A percentile compares a stretch with the other conserved stretches of the same genome.
phyloP scores from a whole-genome alignment of 1,140 invertebrate genomes.

The Anoplophora glabripennis region DNA sequence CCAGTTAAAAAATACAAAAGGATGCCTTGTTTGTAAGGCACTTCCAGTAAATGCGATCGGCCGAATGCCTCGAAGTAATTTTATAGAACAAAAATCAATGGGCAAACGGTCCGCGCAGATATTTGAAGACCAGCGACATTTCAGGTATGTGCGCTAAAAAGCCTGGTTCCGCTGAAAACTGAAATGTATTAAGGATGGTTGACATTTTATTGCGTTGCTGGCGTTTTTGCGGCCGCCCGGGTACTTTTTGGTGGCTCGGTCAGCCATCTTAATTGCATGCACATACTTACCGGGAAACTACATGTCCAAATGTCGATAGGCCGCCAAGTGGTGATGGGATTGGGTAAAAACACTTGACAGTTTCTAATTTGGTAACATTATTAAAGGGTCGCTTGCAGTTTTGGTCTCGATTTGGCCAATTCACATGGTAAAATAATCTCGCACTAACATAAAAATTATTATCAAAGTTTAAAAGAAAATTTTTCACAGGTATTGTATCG shows the following conservation, averaged over 20 bases:
- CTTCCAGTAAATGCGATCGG: slow-evolving; percentile 35
- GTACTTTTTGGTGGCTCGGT: slow-evolving; percentile 9
- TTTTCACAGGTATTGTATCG: too few relatives aligned
- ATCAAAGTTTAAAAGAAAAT: too few relatives aligned
- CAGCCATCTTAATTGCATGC: slow-evolving; percentile 10
- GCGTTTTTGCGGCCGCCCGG: slow-evolving; percentile 23
- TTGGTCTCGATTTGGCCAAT: too few relatives aligned
- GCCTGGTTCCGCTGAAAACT: slow-evolving; percentile 29
- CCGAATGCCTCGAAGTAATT: slow-evolving; percentile 35
- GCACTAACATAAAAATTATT: too few relatives aligned
- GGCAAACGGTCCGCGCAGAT: slow-evolving; percentile 29
- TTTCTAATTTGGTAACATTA: too few relatives aligned
- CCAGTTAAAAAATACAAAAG: slow-evolving; percentile 23
- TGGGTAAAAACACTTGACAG: too few relatives aligned
- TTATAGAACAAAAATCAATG: slow-evolving; percentile 39
- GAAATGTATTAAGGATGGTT: slow-evolving; percentile 33
- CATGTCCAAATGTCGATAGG: too few relatives aligned
- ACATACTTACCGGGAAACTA: too few relatives aligned
- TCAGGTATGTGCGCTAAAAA: slow-evolving; percentile 36
- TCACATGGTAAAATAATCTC: too few relatives aligned
- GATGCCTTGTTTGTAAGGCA: slow-evolving; percentile 28
- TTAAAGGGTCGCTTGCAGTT: too few relatives aligned
- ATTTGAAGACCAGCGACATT: slow-evolving; percentile 35
- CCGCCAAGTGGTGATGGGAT: too few relatives aligned
- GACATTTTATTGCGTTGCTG: slow-evolving; percentile 31